Evolutionary conservation across 1,140 invertebrate species (phyloP), one percentile per base, ranked within the genome.

Genomic region (Drosophila watanabei): DNA sequence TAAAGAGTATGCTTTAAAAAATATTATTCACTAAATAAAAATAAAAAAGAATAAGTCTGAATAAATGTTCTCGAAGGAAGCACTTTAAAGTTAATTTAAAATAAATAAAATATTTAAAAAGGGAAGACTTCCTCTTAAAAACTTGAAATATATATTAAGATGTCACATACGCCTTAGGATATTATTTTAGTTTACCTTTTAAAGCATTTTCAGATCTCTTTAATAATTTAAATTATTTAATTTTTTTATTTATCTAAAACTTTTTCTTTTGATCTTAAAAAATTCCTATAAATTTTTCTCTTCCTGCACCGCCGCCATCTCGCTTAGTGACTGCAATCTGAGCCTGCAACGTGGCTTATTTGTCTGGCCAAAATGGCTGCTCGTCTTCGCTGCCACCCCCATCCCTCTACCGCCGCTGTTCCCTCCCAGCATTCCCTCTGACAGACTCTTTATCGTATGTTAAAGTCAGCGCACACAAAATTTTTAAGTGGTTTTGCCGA

Each of bases 261-360:
- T 18, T 35, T 35, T 14, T 52, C 5, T 32, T 0, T 5, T 24
- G 1, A 11, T 3, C 6, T 9, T 18, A 11, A 2, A 24, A 35
- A 13, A 35, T 3, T 28, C 2, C 0, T 10, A 14, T 2, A 0
- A 8, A 2, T 0, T n/a, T 65, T 71, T 68, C 30, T 54, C 4
- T 0, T 6, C 13, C 49, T 71, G 68, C 2, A 54, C 35, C 52
- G 39, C 77, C 61, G 61, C 65, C 72, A 77, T 73, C 72, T 69
- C 62, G 63, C 63, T 78, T 48, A 86, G 68, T 61, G 77, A 58
- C 77, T 89, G 85, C 85, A 89, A 89, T 88, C 81, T 85, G 84
- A 88, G 77, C 80, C 80, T 84, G 85, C 69, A 80, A 84, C 78
- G 82, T 75, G 69, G 82, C 85, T 88, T 88, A 89, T 88, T 88